phyloP scores from a whole-genome alignment of 2,113 vertebrate genomes.

The Copsychus sechellarum region DNA sequence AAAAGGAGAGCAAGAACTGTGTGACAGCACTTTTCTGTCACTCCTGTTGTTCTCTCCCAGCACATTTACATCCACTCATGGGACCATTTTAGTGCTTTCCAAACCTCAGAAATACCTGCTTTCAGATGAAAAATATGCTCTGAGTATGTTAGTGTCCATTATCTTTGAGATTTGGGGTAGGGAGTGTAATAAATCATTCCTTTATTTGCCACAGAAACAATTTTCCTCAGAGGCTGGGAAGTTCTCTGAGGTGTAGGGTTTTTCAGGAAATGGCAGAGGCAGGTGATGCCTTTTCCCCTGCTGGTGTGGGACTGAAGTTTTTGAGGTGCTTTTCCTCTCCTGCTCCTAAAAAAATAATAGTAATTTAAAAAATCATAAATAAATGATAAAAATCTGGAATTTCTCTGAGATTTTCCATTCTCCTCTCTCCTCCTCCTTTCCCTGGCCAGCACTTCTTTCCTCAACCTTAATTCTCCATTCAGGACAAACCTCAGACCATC shows the following conservation, averaged over 20 bases:
- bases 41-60: not conserved
- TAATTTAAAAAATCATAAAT: no score
- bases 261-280: not conserved
- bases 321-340: not conserved
- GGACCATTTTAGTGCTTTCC: not conserved
- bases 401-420: not conserved
- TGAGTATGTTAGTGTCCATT: not conserved
- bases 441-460: not conserved
- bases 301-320: not conserved
- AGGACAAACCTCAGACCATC: not conserved
- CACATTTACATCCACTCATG: not conserved
- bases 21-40: not conserved
- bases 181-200: not conserved
- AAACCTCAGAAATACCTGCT: not conserved
- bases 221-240: not conserved
- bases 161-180: not conserved
- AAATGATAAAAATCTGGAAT: no score
- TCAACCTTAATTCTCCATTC: not conserved
- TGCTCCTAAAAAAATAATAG: no score
- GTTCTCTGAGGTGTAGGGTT: not conserved
- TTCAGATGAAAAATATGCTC: not conserved
- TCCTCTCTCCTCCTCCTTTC: not conserved
- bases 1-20: not conserved
- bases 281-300: not conserved
- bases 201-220: not conserved